phyloP scores from a whole-genome alignment of 2,113 vertebrate genomes.

The Micronisus gabar region DNA sequence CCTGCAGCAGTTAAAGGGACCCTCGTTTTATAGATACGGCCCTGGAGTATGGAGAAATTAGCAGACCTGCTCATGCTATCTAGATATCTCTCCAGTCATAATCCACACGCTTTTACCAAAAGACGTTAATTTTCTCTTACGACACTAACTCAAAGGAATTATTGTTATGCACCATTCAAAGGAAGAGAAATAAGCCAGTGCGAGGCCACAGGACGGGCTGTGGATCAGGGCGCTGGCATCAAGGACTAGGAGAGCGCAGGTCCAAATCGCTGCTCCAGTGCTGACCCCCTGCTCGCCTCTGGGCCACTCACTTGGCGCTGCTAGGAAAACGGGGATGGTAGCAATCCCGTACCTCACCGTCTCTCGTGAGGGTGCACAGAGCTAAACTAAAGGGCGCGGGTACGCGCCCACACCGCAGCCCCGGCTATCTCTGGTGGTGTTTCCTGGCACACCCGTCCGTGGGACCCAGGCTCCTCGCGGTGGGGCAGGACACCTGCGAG shows the following conservation, averaged over 20 bases:
- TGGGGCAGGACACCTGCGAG: not conserved
- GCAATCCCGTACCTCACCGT: not conserved
- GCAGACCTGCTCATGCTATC: not conserved
- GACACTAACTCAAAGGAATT: not conserved
- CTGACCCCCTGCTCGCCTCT: not conserved
- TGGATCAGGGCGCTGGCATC: not conserved
- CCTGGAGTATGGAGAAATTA: not conserved
- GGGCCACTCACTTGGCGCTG: not conserved
- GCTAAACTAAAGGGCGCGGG: not conserved
- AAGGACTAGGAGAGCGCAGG: not conserved
- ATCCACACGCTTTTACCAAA: not conserved
- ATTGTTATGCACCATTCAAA: not conserved
- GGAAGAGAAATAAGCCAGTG: not conserved
- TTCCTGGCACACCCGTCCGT: not conserved
- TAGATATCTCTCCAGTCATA: not conserved
- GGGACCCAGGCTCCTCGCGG: not conserved
- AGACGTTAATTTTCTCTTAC: not conserved
- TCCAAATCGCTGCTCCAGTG: not conserved
- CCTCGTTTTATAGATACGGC: not conserved
- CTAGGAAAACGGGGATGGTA: not conserved
- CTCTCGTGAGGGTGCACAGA: not conserved
- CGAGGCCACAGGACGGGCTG: not conserved
- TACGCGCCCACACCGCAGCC: not conserved
- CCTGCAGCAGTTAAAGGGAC: not conserved
- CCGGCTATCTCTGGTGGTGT: not conserved